Base-by-base conservation (phyloP, 2,888 invertebrate genomes). In the Diaprepes abbreviatus region DNA sequence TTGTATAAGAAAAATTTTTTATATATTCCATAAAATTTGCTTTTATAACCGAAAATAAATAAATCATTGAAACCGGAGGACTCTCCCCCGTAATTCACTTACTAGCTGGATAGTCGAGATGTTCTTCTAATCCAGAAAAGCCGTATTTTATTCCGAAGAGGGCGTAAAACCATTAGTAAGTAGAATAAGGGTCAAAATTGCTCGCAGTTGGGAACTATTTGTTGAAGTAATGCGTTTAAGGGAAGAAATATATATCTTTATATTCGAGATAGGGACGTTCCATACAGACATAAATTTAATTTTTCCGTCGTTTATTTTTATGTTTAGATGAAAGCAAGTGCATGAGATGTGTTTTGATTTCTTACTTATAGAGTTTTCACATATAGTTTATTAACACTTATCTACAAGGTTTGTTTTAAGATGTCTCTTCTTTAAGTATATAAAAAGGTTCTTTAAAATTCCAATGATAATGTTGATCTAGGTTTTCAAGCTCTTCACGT, bases 141-240 rank as follows among this genome's bases (percentile, higher is more conserved):
- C 58, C 31, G 38, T 52, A 63, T 52, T 63, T 63, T 36, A 36
- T 50, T 14, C 7, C 7, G 40, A 52, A 63, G 38, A 52, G 62
- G 52, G 62, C 62, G 62, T 63, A 63, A 52, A 52, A 52, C 62
- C 62, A 50, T 52, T 63, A 52, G 52, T 16, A 40, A 38, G 14
- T 12, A 36, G 62, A 52, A 52, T 52, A 63, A 43, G 62, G 62
- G 52, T 38, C 21, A 35, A 17, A 63, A 63, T 36, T 63, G 62
- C 52, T 19, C 14, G 21, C 16, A 50, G 52, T 33, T 35, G 50
- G 28, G 38, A 50, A 52, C 52, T 43, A 52, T 63, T 63, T 63
- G 52, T 52, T 35, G 52, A n/a, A 52, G 62, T 16, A 62, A 63
- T 63, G 62, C 50, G 62, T 38, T 63, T 63, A 58, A 24, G 45